Conservation (phyloP, 1,140 invertebrate genomes). For the Trichonephila inaurata region DNA sequence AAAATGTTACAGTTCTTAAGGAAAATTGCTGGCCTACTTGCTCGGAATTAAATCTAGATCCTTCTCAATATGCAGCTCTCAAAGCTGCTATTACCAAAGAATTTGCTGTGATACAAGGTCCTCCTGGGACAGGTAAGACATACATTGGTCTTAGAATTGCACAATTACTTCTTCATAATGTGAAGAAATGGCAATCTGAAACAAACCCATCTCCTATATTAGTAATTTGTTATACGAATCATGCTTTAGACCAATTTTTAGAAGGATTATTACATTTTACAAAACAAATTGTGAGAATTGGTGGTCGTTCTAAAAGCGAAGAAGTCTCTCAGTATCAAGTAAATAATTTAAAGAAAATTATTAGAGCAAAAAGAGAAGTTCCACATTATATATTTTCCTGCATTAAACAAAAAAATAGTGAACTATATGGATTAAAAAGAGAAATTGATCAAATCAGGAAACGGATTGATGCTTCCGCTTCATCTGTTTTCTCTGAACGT, state of each 20-base stretch:
- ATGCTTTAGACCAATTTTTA: conserved; percentile 93
- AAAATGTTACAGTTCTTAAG: conserved; percentile 77
- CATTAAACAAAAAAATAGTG: conserved; percentile 32
- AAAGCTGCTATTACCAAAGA: conserved; percentile 82
- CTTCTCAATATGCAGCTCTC: conserved; percentile 82
- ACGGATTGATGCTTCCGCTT: background rate
- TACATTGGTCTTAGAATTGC: conserved; percentile 84
- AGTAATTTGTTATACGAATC: conserved; percentile 93
- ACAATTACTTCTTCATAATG: conserved; percentile 80
- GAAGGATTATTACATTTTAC: conserved; percentile 84
- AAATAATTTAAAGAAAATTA: conserved; percentile 45
- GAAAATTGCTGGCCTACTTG: conserved; percentile 72
- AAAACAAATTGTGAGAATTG: conserved; percentile 86
- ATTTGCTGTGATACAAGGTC: conserved; percentile 87
- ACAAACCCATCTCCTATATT: conserved; percentile 84
- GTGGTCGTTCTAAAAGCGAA: conserved; percentile 86
- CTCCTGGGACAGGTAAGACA: conserved; percentile 91
- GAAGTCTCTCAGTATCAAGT: conserved; percentile 74
- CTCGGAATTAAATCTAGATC: conserved; percentile 80
- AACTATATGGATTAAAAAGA: background rate
- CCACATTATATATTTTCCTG: conserved; percentile 35
- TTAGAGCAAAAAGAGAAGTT: background rate
- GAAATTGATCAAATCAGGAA: conserved; percentile 39
- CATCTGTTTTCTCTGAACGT: background rate
- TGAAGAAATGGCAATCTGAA: conserved; percentile 78